A percentile compares a stretch with the other conserved stretches of the same genome.
These are phyloP conservation scores for Centropristis striata DNA, from an alignment of 2,113 vertebrate genomes.

Conservation along the genomic window DNA sequence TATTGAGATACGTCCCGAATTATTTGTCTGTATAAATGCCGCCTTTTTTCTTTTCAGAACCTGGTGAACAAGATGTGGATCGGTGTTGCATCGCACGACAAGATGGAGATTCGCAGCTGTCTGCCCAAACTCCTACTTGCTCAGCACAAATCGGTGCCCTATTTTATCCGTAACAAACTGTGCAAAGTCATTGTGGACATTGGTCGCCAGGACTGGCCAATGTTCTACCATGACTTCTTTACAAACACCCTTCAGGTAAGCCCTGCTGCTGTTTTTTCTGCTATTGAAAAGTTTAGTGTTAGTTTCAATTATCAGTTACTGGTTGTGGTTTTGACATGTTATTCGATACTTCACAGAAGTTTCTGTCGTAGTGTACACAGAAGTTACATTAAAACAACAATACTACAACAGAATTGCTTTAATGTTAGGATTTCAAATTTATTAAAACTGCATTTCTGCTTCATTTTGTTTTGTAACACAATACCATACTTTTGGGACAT, in stretches of 20 bases:
- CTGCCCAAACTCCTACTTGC: constrained; percentile 96
- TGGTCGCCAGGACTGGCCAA: constrained; percentile 98
- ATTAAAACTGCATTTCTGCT: neutral
- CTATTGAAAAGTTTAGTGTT: neutral
- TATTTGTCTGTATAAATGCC: neutral
- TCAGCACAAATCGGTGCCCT: constrained; percentile 96
- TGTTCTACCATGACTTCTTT: constrained; percentile 99
- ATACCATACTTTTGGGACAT: neutral
- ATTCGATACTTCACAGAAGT: neutral
- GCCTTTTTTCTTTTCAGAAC: constrained; percentile 85
- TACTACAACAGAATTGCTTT: neutral
- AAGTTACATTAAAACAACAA: constrained; percentile 2
- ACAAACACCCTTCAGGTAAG: constrained; percentile 97
- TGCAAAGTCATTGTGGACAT: constrained; percentile 99
- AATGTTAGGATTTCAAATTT: neutral
- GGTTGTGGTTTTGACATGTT: neutral
- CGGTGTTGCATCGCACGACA: constrained; percentile 95
- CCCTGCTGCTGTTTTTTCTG: neutral
- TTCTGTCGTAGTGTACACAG: no score
- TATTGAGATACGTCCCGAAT: neutral
- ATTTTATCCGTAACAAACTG: constrained; percentile 98
- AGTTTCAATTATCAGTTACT: neutral
- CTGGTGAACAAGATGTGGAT: constrained; percentile 99
- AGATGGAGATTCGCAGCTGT: constrained; percentile 97
- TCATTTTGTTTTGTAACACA: neutral